phyloP scores from a whole-genome alignment of 2,888 invertebrate species.

The Idaea straminata region DNA sequence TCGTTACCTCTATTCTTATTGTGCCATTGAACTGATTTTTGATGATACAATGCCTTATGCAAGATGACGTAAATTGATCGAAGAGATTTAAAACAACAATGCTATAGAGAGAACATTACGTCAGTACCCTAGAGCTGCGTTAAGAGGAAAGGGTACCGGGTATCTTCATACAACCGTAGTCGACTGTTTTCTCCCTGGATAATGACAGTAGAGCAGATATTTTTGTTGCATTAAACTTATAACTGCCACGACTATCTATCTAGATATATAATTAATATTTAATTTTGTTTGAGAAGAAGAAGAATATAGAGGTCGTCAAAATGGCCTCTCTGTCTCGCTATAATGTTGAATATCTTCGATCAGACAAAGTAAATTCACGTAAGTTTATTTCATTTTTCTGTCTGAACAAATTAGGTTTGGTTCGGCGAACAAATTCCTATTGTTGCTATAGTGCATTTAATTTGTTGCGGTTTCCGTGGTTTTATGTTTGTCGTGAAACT shows the following conservation, averaged over 20 bases:
- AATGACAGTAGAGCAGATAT: too few species aligned
- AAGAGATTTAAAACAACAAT: neutral
- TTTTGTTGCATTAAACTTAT: too few species aligned
- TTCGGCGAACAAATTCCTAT: neutral
- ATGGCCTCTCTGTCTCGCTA: neutral
- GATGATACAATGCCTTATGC: conserved; percentile 21
- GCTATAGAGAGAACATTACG: neutral
- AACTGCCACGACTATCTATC: too few species aligned
- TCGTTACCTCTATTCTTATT: conserved; percentile 19
- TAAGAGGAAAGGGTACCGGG: too few species aligned
- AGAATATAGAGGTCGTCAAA: too few species aligned
- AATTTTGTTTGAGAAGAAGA: too few species aligned
- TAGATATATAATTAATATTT: too few species aligned
- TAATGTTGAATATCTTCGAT: neutral
- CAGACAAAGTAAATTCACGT: neutral
- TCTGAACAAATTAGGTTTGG: neutral
- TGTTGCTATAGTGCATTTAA: neutral
- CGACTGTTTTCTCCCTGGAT: too few species aligned
- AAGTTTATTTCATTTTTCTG: neutral
- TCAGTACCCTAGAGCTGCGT: too few species aligned
- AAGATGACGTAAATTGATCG: conserved; percentile 19
- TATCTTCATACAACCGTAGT: too few species aligned
- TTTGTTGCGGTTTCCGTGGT: neutral
- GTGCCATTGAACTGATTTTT: conserved; percentile 26
- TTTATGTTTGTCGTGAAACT: neutral